Evolutionary conservation across 2,113 vertebrate genomes (phyloP).

Genomic region (Aix galericulata): DNA sequence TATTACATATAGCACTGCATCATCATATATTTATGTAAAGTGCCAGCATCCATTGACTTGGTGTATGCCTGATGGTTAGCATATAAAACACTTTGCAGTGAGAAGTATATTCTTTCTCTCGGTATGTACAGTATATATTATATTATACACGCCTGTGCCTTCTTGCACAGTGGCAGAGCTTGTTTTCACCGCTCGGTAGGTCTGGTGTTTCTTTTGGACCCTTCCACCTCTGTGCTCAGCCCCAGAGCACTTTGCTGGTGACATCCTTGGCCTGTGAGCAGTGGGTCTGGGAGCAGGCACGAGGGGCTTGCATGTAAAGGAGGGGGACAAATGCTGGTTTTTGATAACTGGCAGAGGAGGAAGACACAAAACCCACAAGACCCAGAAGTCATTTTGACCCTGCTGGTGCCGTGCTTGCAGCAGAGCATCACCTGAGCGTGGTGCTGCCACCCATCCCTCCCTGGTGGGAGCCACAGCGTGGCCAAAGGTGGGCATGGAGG

Average conservation of each 20-base stretch:
- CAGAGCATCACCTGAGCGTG: rapidly evolving
- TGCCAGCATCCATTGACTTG: constrained; percentile 79
- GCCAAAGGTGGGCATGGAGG: neutral
- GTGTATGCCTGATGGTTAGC: constrained; percentile 70
- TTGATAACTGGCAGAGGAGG: neutral
- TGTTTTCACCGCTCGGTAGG: neutral
- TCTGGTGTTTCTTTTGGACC: constrained; percentile 50
- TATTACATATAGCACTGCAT: constrained; percentile 80
- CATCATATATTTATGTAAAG: constrained; percentile 83
- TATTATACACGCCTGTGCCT: constrained; percentile 22
- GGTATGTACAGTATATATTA: neutral
- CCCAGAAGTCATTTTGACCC: neutral
- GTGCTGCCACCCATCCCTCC: neutral
- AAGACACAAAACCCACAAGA: neutral
- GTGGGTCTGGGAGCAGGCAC: rapidly evolving
- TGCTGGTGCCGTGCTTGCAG: neutral
- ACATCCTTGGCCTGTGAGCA: rapidly evolving
- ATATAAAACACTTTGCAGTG: constrained; percentile 50
- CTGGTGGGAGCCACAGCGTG: neutral
- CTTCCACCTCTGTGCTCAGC: neutral
- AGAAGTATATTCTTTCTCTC: constrained; percentile 48
- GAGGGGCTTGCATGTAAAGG: neutral
- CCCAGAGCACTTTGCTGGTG: neutral
- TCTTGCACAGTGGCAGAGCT: constrained; percentile 48
- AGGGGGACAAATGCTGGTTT: neutral